Conservation (phyloP, 2,113 vertebrate genomes). For the Pedetes capensis region DNA sequence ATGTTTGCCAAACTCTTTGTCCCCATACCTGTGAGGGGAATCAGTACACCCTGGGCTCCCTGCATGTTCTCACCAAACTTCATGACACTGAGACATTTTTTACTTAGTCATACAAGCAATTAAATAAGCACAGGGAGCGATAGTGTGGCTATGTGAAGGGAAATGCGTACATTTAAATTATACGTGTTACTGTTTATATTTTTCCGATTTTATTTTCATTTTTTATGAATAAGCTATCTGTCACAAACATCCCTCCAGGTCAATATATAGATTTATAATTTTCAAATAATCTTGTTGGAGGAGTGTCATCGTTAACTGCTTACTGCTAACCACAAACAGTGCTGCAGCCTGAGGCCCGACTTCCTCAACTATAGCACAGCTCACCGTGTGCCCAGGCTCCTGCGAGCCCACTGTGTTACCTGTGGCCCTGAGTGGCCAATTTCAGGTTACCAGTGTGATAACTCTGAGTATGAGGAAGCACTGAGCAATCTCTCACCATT, state of each 20-base stretch:
- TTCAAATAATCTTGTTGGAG: too few species aligned
- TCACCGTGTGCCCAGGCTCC: not conserved
- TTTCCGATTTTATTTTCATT: too few species aligned
- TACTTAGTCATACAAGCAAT: not conserved
- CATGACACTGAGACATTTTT: not conserved
- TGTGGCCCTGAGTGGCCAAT: not conserved
- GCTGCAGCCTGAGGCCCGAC: too few species aligned
- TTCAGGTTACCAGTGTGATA: not conserved
- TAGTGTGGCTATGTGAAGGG: not conserved
- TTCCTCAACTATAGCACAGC: not conserved
- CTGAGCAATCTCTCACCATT: not conserved
- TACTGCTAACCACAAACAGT: not conserved
- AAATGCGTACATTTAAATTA: too few species aligned
- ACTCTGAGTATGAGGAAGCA: not conserved
- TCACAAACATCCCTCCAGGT: too few species aligned
- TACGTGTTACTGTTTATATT: too few species aligned
- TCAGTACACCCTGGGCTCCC: not conserved
- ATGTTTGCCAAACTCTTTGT: not conserved
- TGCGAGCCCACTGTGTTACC: rapidly evolving
- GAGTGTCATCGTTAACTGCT: too few species aligned
- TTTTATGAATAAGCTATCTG: too few species aligned
- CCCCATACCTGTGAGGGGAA: not conserved
- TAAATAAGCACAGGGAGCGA: not conserved
- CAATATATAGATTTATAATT: too few species aligned
- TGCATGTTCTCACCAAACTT: not conserved